Evolutionary conservation across 1,140 invertebrate genomes (phyloP).

Genomic region (Drosophila cardini): DNA sequence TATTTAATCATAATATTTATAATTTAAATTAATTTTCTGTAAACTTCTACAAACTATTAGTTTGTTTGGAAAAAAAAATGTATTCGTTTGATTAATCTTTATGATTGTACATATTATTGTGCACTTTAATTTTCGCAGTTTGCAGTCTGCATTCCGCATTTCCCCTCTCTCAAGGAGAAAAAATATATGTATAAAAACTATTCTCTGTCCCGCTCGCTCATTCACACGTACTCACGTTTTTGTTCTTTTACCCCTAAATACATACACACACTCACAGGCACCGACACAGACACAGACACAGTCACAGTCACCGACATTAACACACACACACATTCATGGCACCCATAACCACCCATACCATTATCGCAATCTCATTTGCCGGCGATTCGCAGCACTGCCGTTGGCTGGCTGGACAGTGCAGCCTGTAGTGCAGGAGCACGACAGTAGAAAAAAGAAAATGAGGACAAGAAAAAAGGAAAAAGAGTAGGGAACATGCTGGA

Average conservation of each 20-base stretch:
- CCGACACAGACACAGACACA: not conserved
- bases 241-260: slow-evolving; percentile 7
- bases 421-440: slow-evolving; percentile 6
- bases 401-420: slow-evolving; percentile 45
- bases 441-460: slow-evolving; percentile 7
- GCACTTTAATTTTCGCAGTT: not conserved
- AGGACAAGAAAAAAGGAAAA: slow-evolving; percentile 19
- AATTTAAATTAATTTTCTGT: no score
- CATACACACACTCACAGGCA: slow-evolving; percentile 15
- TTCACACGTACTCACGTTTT: slow-evolving; percentile 27
- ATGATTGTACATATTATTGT: not conserved
- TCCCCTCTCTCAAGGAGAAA: slow-evolving; percentile 6
- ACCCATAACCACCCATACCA: slow-evolving; percentile 19
- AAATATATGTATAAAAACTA: slow-evolving; percentile 1
- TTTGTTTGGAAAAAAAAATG: not conserved
- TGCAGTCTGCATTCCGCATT: slow-evolving; percentile 2
- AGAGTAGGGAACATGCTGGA: slow-evolving; percentile 15
- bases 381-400: slow-evolving; percentile 56
- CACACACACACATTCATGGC: slow-evolving; percentile 9
- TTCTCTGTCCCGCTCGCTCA: slow-evolving; percentile 25
- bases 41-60: no score
- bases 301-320: not conserved
- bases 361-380: slow-evolving; percentile 64
- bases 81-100: not conserved
- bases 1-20: no score